A percentile compares a stretch with the other conserved stretches of the same genome.
Conservation (phyloP, 37 sponge, comb jelly and placozoan species). For the Diacarnus erythraeanus region DNA sequence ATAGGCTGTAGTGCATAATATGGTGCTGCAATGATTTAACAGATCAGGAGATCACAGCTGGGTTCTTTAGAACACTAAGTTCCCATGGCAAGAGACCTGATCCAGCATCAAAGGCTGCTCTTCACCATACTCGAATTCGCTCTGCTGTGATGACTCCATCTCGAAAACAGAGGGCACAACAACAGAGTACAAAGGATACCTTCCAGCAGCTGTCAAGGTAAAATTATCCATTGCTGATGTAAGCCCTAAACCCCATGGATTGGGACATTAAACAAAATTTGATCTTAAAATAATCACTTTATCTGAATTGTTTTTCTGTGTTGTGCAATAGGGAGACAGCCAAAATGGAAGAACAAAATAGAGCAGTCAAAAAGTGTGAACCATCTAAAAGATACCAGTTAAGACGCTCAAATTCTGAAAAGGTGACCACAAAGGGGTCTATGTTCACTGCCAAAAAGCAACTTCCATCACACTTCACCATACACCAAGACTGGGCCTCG, state of each 20-base stretch:
- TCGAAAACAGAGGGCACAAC: slow-evolving; percentile 35
- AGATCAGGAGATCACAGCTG: slow-evolving; percentile 64
- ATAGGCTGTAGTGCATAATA: background rate
- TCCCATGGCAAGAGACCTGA: slow-evolving; percentile 57
- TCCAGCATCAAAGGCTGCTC: slow-evolving; percentile 40
- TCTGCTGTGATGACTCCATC: slow-evolving; percentile 72
- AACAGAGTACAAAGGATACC: background rate
- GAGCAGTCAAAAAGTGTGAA: background rate
- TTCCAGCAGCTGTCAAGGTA: slow-evolving; percentile 47
- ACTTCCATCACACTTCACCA: slow-evolving; percentile 68
- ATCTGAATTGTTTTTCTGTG: background rate
- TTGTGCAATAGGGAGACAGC: background rate
- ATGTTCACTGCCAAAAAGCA: slow-evolving; percentile 33
- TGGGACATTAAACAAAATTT: no score
- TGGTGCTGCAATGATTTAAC: background rate
- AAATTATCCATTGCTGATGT: no score
- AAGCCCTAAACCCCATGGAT: no score
- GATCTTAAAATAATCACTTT: background rate
- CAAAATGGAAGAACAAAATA: background rate
- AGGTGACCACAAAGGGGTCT: slow-evolving; percentile 35
- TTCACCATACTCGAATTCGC: slow-evolving; percentile 38
- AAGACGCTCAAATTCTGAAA: slow-evolving; percentile 30
- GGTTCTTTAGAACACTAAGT: slow-evolving; percentile 64
- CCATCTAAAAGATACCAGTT: slow-evolving; percentile 10
- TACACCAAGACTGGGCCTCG: slow-evolving; percentile 80